These are phyloP conservation scores for Polylopha cassiicola DNA, from an alignment of 2,888 invertebrate genomes.

Conservation along the genomic window DNA sequence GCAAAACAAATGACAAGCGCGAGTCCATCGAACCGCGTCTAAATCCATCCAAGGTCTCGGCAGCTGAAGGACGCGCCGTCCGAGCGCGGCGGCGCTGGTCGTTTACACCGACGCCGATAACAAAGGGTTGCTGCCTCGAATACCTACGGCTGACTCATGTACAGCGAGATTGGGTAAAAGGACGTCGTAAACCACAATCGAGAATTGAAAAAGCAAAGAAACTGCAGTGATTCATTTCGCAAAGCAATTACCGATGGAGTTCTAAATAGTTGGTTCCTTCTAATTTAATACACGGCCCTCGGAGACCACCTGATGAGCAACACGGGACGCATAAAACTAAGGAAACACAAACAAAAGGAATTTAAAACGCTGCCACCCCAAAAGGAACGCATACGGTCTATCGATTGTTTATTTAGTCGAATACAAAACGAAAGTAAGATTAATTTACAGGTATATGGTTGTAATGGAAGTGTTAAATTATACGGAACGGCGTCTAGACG, in stretches of 20 bases:
- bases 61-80: slow-evolving; percentile 70
- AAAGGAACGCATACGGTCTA: slow-evolving; percentile 33
- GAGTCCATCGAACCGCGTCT: slow-evolving; percentile 72
- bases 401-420: slow-evolving; percentile 15
- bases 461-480: slow-evolving; percentile 49
- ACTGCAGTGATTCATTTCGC: slow-evolving; percentile 22
- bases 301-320: slow-evolving; percentile 54
- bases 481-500: slow-evolving; percentile 61
- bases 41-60: slow-evolving; percentile 74
- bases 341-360: slow-evolving; percentile 35
- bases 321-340: slow-evolving; percentile 34
- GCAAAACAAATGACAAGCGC: slow-evolving; percentile 58
- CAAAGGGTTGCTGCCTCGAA: slow-evolving; percentile 59
- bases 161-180: slow-evolving; percentile 36
- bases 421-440: slow-evolving; percentile 42
- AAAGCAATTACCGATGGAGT: slow-evolving; percentile 20
- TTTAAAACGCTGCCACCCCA: slow-evolving; percentile 34
- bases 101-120: slow-evolving; percentile 67
- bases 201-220: slow-evolving; percentile 19
- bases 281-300: slow-evolving; percentile 33
- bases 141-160: slow-evolving; percentile 59
- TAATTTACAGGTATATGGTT: slow-evolving; percentile 43
- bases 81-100: slow-evolving; percentile 63
- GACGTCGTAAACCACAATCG: slow-evolving; percentile 28
- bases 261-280: slow-evolving; percentile 24